Evolutionary conservation across 2,888 invertebrate genomes (phyloP).

Genomic region (Ectemnius cavifrons): DNA sequence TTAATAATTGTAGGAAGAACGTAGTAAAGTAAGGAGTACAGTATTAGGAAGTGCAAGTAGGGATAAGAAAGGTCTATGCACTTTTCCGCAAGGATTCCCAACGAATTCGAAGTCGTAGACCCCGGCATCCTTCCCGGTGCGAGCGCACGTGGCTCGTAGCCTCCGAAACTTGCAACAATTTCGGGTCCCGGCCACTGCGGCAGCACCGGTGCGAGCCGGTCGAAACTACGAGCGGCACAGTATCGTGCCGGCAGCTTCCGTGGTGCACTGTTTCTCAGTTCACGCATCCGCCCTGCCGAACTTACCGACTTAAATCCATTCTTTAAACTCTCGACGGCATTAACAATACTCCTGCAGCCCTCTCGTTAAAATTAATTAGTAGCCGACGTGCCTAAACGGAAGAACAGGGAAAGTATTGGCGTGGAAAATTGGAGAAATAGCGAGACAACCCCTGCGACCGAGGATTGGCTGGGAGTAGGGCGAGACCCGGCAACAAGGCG

Average conservation of each 20-base stretch:
- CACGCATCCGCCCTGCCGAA: conserved; percentile 36
- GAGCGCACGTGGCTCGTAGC: conserved; percentile 46
- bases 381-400: too few relatives aligned
- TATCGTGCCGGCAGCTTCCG: conserved; percentile 45
- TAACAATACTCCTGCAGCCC: background rate
- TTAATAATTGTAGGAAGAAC: too few relatives aligned
- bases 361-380: too few relatives aligned
- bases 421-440: too few relatives aligned
- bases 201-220: conserved; percentile 62
- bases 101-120: conserved; percentile 4
- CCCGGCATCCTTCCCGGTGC: conserved; percentile 24
- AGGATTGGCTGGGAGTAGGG: background rate
- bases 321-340: conserved; percentile 8
- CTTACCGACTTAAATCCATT: conserved; percentile 1
- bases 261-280: conserved; percentile 42
- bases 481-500: conserved; percentile 5
- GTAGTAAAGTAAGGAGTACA: background rate
- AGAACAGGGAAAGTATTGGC: too few relatives aligned
- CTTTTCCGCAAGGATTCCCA: background rate
- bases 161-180: conserved; percentile 46
- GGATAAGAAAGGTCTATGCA: background rate
- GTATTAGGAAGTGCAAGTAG: background rate
- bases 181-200: conserved; percentile 67
- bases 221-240: conserved; percentile 57
- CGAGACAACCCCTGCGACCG: background rate